phyloP scores from a whole-genome alignment of 2,888 invertebrate genomes.

The Drosophila pegasa region DNA sequence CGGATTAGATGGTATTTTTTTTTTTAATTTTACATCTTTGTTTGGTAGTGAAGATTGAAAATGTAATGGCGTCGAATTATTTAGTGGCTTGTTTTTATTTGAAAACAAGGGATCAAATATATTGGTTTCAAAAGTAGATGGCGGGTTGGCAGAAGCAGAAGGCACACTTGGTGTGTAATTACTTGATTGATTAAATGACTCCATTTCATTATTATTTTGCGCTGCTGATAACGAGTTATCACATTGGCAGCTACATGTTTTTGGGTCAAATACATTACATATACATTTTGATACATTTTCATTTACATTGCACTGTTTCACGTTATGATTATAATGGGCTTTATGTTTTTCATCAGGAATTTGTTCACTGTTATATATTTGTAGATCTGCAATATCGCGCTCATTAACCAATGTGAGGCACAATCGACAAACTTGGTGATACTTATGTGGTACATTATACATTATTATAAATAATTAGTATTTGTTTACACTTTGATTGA shows the following conservation, averaged over 20 bases:
- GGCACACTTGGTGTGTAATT: slow-evolving; percentile 72
- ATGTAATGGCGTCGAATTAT: slow-evolving; percentile 52
- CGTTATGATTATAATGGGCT: slow-evolving; percentile 19
- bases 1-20: slow-evolving; percentile 29
- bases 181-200: slow-evolving; percentile 44
- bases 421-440: slow-evolving; percentile 96
- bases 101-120: slow-evolving; percentile 37
- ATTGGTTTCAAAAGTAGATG: slow-evolving; percentile 50
- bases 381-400: slow-evolving; percentile 89
- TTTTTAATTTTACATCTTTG: slow-evolving; percentile 32
- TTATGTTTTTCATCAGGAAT: slow-evolving; percentile 30
- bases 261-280: slow-evolving; percentile 52
- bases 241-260: slow-evolving; percentile 62
- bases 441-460: slow-evolving; percentile 96
- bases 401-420: slow-evolving; percentile 93
- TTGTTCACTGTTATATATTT: slow-evolving; percentile 78
- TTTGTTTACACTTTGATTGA: slow-evolving; percentile 50
- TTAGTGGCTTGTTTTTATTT: slow-evolving; percentile 42
- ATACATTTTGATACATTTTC: slow-evolving; percentile 51
- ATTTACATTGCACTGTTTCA: slow-evolving; percentile 44
- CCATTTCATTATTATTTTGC: slow-evolving; percentile 52
- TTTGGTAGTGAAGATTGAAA: slow-evolving; percentile 41
- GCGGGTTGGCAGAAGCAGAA: slow-evolving; percentile 44
- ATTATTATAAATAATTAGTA: slow-evolving; percentile 87
- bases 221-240: slow-evolving; percentile 65